A percentile compares a stretch with the other conserved stretches of the same genome.
These are phyloP conservation scores for Aphaenogaster ashmeadi DNA, from an alignment of 1,140 invertebrate species.

Conservation along the genomic window DNA sequence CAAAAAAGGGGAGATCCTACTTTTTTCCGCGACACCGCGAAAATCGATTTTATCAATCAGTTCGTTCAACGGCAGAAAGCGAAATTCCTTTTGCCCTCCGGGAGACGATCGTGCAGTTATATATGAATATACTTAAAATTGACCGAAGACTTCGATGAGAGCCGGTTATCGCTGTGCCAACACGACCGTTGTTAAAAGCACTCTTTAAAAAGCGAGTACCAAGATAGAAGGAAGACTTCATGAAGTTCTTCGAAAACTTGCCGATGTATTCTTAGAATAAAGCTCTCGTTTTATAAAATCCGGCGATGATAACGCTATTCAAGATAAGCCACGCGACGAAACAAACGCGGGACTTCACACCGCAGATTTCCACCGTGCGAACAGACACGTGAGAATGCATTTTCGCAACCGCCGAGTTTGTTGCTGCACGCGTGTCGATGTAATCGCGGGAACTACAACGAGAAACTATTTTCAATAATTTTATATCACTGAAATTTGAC, in stretches of 20 bases:
- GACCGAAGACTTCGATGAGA: background rate
- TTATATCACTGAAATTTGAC: constrained; percentile 5
- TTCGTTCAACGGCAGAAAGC: background rate
- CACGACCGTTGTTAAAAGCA: background rate
- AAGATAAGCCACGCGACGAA: background rate
- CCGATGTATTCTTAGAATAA: background rate
- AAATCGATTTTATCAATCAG: background rate
- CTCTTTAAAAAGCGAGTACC: background rate
- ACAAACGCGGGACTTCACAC: background rate
- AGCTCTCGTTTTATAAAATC: background rate
- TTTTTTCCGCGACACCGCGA: background rate
- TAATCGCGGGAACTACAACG: background rate
- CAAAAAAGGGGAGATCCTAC: background rate
- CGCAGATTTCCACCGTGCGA: background rate
- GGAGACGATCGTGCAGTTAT: background rate
- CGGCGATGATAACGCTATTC: background rate
- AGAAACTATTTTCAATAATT: background rate
- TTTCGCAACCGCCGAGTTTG: background rate
- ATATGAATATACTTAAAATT: constrained; percentile 8
- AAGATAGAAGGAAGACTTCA: background rate
- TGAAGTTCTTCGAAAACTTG: background rate
- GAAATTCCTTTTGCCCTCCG: background rate
- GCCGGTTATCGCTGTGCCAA: background rate
- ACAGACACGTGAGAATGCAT: background rate
- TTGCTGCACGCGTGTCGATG: background rate